phyloP scores from a whole-genome alignment of 2,888 invertebrate species.

The Allygus modestus region DNA sequence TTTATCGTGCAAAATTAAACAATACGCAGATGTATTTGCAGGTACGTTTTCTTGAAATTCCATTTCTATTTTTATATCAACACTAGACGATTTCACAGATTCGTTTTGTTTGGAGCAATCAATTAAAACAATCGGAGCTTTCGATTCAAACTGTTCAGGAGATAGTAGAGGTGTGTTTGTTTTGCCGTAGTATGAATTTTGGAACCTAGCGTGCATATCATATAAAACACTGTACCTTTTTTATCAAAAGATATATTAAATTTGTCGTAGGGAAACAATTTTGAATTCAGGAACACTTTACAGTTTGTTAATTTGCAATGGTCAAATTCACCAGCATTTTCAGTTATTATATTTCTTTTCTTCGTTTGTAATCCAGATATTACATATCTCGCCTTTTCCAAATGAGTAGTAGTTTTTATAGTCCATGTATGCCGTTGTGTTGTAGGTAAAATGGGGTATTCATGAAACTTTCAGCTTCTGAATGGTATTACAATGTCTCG shows the following conservation, averaged over 20 bases:
- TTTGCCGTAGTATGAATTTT: slow-evolving; percentile 67
- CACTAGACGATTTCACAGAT: slow-evolving; percentile 68
- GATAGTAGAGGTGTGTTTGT: slow-evolving; percentile 49
- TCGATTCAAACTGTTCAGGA: slow-evolving; percentile 67
- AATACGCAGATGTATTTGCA: slow-evolving; percentile 57
- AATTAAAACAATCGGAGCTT: slow-evolving; percentile 56
- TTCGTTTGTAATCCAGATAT: slow-evolving; percentile 73
- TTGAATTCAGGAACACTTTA: slow-evolving; percentile 72
- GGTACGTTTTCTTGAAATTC: slow-evolving; percentile 66
- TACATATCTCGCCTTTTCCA: slow-evolving; percentile 73
- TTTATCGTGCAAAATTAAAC: slow-evolving; percentile 62
- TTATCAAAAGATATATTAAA: slow-evolving; percentile 71
- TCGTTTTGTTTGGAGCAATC: slow-evolving; percentile 65
- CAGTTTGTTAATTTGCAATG: slow-evolving; percentile 72
- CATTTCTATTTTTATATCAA: slow-evolving; percentile 70
- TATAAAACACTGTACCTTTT: slow-evolving; percentile 70
- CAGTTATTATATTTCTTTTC: slow-evolving; percentile 70
- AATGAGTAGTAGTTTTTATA: slow-evolving; percentile 70
- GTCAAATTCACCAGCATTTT: slow-evolving; percentile 68
- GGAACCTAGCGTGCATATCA: slow-evolving; percentile 70
- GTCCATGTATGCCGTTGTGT: slow-evolving; percentile 72
- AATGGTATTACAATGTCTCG: slow-evolving; percentile 68
- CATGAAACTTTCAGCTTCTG: slow-evolving; percentile 73
- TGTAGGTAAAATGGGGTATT: slow-evolving; percentile 72
- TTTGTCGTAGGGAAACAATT: slow-evolving; percentile 72